Conservation (phyloP, 1,140 invertebrate genomes). For the Phocides pigmalion region DNA sequence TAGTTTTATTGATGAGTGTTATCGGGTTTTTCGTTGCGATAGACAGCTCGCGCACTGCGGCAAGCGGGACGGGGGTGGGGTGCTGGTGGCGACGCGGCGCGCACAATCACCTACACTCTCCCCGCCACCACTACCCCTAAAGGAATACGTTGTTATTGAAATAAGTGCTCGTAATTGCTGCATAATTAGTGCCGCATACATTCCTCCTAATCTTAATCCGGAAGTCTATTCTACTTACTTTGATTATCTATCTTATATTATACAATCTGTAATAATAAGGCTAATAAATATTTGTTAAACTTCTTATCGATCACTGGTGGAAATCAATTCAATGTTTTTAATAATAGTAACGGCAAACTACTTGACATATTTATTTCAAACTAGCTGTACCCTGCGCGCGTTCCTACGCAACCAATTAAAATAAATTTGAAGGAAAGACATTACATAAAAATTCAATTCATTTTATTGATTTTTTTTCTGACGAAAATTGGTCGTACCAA, state of each 20-base stretch:
- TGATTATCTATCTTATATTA: constrained; percentile 16
- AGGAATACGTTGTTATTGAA: constrained; percentile 24
- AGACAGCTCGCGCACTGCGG: not conserved
- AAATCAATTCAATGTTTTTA: constrained; percentile 33
- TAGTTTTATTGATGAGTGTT: constrained; percentile 16
- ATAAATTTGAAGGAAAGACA: too few relatives aligned
- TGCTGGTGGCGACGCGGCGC: constrained; percentile 34
- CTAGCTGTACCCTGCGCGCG: too few relatives aligned
- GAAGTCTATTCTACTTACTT: constrained; percentile 18
- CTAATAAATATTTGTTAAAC: constrained; percentile 20
- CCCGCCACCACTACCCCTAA: not conserved
- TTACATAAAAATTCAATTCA: too few relatives aligned
- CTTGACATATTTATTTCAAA: constrained; percentile 37
- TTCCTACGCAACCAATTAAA: too few relatives aligned
- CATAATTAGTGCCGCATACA: constrained; percentile 26
- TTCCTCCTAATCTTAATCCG: constrained; percentile 24
- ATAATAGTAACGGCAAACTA: constrained; percentile 26
- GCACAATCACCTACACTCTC: not conserved
- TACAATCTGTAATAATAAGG: constrained; percentile 4
- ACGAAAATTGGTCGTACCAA: too few relatives aligned
- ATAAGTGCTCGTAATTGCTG: not conserved
- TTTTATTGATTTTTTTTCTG: too few relatives aligned
- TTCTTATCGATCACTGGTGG: constrained; percentile 10
- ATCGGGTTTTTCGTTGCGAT: constrained; percentile 10
- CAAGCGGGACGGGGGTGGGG: constrained; percentile 36